Evolutionary conservation across 2,888 invertebrate genomes (phyloP).

Genomic region (Portevinia maculata): DNA sequence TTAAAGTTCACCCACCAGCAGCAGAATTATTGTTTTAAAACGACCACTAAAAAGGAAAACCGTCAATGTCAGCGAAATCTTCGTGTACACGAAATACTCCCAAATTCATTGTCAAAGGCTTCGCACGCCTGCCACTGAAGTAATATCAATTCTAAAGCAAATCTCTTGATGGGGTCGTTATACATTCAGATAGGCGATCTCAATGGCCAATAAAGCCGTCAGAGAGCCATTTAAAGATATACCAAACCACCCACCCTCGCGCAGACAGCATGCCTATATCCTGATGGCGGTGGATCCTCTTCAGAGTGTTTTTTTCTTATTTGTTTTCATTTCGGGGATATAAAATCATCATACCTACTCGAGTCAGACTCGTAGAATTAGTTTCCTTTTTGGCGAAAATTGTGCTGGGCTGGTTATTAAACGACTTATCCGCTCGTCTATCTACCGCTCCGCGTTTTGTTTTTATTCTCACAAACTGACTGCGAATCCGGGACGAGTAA

Average conservation of each 20-base stretch:
- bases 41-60: slow-evolving; percentile 40
- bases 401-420: slow-evolving; percentile 60
- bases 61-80: slow-evolving; percentile 50
- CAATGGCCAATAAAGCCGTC: slow-evolving; percentile 78
- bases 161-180: slow-evolving; percentile 76
- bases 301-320: slow-evolving; percentile 24
- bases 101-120: slow-evolving; percentile 48
- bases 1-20: slow-evolving; percentile 15
- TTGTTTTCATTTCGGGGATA: too few relatives aligned
- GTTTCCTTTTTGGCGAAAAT: slow-evolving; percentile 47
- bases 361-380: slow-evolving; percentile 51
- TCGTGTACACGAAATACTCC: slow-evolving; percentile 14
- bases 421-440: slow-evolving; percentile 71
- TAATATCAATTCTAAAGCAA: slow-evolving; percentile 68
- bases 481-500: slow-evolving; percentile 44
- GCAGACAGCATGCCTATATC: slow-evolving; percentile 76
- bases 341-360: slow-evolving; percentile 19
- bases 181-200: slow-evolving; percentile 78
- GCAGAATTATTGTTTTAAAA: slow-evolving; percentile 62
- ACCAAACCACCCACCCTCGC: slow-evolving; percentile 47
- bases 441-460: slow-evolving; percentile 60
- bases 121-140: slow-evolving; percentile 48
- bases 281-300: slow-evolving; percentile 40
- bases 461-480: slow-evolving; percentile 14
- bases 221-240: slow-evolving; percentile 76